Conservation (phyloP, 2,888 invertebrate species). For the Nemapogon koenigi region DNA sequence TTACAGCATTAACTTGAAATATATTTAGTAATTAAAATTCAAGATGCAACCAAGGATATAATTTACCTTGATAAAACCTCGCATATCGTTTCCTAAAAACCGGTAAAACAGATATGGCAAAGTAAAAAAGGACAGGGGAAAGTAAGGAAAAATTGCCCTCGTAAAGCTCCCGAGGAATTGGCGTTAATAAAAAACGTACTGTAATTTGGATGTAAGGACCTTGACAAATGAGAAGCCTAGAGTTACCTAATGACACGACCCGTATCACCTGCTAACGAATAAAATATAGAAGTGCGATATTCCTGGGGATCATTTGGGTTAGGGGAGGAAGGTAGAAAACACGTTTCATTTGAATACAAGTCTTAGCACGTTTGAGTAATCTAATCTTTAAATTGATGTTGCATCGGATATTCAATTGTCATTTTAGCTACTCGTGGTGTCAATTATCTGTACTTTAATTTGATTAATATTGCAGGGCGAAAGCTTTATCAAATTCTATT, state of each 20-base stretch:
- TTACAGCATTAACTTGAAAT: too few relatives aligned
- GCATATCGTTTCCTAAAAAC: too few relatives aligned
- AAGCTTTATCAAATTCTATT: too few relatives aligned
- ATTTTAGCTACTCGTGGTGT: not conserved
- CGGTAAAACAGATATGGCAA: too few relatives aligned
- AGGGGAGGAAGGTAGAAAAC: too few relatives aligned
- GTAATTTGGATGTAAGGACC: conserved; percentile 38
- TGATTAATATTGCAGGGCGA: too few relatives aligned
- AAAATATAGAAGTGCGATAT: conserved; percentile 29
- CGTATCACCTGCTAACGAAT: conserved; percentile 42
- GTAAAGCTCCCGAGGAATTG: conserved; percentile 45
- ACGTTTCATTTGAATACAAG: too few relatives aligned
- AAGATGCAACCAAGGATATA: too few relatives aligned
- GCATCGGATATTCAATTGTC: not conserved
- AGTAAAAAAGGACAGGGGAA: conserved; percentile 16
- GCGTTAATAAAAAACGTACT: conserved; percentile 48
- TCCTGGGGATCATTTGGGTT: conserved; percentile 20
- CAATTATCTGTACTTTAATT: too few relatives aligned
- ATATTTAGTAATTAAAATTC: too few relatives aligned
- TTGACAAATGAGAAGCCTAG: conserved; percentile 48
- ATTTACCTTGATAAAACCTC: too few relatives aligned
- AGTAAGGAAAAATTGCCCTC: conserved; percentile 42
- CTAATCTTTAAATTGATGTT: not conserved
- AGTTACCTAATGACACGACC: conserved; percentile 42
- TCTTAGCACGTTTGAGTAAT: too few relatives aligned